Evolutionary conservation across 2,797 vertebrate species (phyloP), one percentile per base, ranked within the genome.

Genomic region (Lagodon rhomboides): DNA sequence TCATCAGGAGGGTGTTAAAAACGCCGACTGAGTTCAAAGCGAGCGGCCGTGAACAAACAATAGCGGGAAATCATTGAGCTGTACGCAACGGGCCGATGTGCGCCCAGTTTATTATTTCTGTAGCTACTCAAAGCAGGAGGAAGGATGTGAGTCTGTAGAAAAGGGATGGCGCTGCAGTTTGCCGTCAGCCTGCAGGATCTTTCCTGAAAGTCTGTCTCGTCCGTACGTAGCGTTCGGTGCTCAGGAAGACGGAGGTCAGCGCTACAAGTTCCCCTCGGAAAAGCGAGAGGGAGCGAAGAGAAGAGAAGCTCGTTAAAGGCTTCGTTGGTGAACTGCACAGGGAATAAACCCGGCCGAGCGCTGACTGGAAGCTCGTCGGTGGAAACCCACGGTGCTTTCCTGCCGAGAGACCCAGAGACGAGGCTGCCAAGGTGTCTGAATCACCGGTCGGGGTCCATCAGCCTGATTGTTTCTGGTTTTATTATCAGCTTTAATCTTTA

Each of bases 51-150:
- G 8, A 4, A 3, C 15, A 1, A 71, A 84, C 82, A 83, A 81
- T 84, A 16, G 34, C 22, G 4, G 84, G 81, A 85, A 88, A 44
- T 75, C n/a, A 53, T 73, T 67, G 13, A 49, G 3, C 3, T 0
- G 5, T 0, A 6, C 15, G 4, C 5, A 6, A 2, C 2, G 23
- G 11, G 10, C 13, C 0, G 1, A 47, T 50, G 56, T 27, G 22
- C 68, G 75, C 70, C 34, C 66, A 47, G 34, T 16, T 76, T 47
- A 22, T 69, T 22, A 68, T 51, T 64, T 13, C 12, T 12, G 18
- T 6, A 16, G 3, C 4, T 68, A 7, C n/a, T n/a, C 5, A 12
- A 23, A 0, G 23, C 10, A 22, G 5, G 0, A 44, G 72, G 49
- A 47, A 83, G 80, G 50, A 83, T 20, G 9, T 38, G 16, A 23